phyloP scores from a whole-genome alignment of 2,797 vertebrate species.

The Gambusia yucatana region DNA sequence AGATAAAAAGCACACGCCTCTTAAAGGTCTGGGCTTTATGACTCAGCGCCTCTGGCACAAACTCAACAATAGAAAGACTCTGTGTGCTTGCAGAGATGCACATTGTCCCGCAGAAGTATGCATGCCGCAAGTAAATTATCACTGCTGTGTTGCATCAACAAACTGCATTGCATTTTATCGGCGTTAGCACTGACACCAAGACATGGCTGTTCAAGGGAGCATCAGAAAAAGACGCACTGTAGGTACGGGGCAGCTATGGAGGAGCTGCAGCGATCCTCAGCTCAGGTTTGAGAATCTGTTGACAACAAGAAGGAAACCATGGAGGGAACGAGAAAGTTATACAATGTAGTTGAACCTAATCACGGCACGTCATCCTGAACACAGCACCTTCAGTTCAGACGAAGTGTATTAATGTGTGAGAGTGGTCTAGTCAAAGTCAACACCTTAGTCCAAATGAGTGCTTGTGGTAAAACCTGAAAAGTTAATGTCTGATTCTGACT shows the following conservation, averaged over 20 bases:
- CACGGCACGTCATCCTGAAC: neutral
- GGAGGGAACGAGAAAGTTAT: neutral
- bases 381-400: neutral
- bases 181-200: neutral
- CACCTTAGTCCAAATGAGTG: neutral
- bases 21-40: neutral
- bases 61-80: conserved; percentile 4
- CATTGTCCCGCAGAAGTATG: neutral
- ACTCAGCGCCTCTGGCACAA: conserved; percentile 16
- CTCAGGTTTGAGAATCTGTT: neutral
- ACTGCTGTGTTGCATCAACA: neutral
- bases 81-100: conserved; percentile 4
- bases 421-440: neutral
- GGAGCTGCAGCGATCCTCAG: neutral
- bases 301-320: neutral
- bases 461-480: neutral
- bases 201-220: neutral
- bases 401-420: neutral
- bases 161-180: neutral
- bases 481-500: neutral
- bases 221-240: neutral
- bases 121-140: neutral
- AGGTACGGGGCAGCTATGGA: neutral
- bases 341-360: neutral
- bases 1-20: neutral